Conservation (phyloP, 2,113 vertebrate species). For the Prolemur simus region DNA sequence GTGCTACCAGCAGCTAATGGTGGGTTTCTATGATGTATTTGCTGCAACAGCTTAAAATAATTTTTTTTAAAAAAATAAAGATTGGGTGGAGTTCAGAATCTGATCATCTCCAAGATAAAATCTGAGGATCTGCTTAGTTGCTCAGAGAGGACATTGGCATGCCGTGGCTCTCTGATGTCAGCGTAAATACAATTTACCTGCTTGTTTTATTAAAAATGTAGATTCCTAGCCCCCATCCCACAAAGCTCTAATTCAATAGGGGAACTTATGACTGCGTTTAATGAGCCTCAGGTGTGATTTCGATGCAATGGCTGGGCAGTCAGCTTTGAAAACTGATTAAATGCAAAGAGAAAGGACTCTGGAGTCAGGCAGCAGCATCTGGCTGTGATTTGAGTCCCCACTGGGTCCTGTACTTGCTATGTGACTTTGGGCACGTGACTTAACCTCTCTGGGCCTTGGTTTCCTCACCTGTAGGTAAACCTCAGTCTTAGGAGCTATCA, state of each 20-base stretch:
- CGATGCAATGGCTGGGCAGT: neutral
- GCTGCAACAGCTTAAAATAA: neutral
- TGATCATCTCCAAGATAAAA: neutral
- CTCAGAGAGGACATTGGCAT: neutral
- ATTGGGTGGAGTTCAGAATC: neutral
- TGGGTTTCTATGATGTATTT: neutral
- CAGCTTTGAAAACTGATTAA: neutral
- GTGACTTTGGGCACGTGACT: neutral
- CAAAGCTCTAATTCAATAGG: neutral
- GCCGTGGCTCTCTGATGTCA: neutral
- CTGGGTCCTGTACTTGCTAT: neutral
- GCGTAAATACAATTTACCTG: neutral
- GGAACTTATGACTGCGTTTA: neutral
- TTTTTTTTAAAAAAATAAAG: neutral
- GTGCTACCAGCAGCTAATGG: neutral
- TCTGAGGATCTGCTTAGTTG: neutral
- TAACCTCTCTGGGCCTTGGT: neutral
- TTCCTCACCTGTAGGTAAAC: neutral
- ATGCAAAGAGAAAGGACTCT: neutral
- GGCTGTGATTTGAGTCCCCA: neutral
- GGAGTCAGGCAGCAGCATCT: neutral
- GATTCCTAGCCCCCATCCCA: neutral
- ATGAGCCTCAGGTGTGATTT: neutral
- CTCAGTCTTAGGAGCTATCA: neutral
- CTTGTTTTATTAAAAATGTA: neutral